A percentile compares a stretch with the other conserved stretches of the same genome.
Conservation (phyloP, 2,113 vertebrate species). For the Pavo muticus region DNA sequence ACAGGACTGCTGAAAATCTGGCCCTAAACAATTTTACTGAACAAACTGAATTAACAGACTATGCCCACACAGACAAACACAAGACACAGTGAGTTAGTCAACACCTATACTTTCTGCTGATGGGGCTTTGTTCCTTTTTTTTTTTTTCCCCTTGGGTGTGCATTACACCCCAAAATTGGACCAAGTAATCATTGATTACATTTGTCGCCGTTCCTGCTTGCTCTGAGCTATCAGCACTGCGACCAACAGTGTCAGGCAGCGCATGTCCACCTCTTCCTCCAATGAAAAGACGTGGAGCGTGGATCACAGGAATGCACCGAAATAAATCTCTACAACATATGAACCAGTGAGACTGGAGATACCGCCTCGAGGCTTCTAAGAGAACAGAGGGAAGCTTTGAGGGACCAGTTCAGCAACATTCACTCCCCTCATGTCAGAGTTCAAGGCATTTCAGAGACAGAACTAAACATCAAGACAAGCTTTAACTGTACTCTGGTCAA, state of each 20-base stretch:
- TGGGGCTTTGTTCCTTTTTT: neutral
- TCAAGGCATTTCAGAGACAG: conserved; percentile 70
- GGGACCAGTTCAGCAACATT: conserved; percentile 25
- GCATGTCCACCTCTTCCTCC: conserved; percentile 15
- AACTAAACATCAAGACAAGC: conserved; percentile 79
- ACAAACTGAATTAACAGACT: conserved; percentile 55
- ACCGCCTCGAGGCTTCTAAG: conserved; percentile 33
- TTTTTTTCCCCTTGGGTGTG: neutral
- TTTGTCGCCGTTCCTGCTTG: conserved; percentile 23
- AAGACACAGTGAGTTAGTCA: conserved; percentile 57
- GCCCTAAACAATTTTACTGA: conserved; percentile 42
- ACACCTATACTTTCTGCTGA: conserved; percentile 57
- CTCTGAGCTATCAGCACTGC: neutral
- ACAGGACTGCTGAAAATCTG: conserved; percentile 26
- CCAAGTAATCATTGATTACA: neutral
- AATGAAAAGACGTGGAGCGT: conserved; percentile 35
- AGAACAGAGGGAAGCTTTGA: conserved; percentile 46
- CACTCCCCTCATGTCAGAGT: conserved; percentile 39
- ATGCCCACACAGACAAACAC: conserved; percentile 67
- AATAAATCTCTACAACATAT: conserved; percentile 22
- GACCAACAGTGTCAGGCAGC: conserved; percentile 38
- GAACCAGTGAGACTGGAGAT: conserved; percentile 37
- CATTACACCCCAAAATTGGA: neutral
- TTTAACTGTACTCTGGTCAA: conserved; percentile 79
- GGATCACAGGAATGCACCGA: conserved; percentile 61